Base-by-base conservation (phyloP, 1,140 invertebrate species). In the Amyelois transitella region DNA sequence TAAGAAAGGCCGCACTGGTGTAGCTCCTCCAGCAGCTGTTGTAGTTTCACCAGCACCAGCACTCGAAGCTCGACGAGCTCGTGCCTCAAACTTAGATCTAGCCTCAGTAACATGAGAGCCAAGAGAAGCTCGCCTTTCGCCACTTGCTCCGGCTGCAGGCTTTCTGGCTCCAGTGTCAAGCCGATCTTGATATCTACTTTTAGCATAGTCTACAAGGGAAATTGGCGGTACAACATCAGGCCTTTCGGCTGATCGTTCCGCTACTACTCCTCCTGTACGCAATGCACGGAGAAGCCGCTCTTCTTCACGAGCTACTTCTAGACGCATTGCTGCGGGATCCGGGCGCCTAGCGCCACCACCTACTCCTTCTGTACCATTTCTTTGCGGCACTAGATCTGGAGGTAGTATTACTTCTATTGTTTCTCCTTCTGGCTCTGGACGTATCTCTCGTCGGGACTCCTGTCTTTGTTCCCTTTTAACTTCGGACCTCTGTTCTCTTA, bases 1-100 rank as follows among this genome's bases (percentile, higher is more conserved):
- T 10, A 97, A 89, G 77, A 97, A 96, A 1, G 95, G 95, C 54
- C 95, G 88, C n/a, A 96, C 93, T 67, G 64, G 91, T 82, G 59
- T 61, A 72, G 64, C 58, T 72, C 77, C 47, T 62, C 82, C 81
- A 55, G 18, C 85, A 69, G 6, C 83, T 77, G 81, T 88, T 80
- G 69, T 81, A 79, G 32, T 73, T 74, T 55, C 83, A 22, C 66
- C 90, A 62, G 54, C 83, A 59, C 70, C 90, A 70, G 69, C 86
- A 76, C 64, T 90, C 60, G 60, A 72, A 55, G 89, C 60, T 69
- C 89, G 55, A 73, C 88, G 66, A 12, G 83, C 82, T 21, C 82
- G 72, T 1, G 79, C 80, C 54, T 89, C 88, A 49, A 88, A 89
- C 71, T 90, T 78, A n/a, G 80, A 84, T 20, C 82, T 72, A 18